Conservation (phyloP, 2,888 invertebrate species). For the Andrena chrysosceles region DNA sequence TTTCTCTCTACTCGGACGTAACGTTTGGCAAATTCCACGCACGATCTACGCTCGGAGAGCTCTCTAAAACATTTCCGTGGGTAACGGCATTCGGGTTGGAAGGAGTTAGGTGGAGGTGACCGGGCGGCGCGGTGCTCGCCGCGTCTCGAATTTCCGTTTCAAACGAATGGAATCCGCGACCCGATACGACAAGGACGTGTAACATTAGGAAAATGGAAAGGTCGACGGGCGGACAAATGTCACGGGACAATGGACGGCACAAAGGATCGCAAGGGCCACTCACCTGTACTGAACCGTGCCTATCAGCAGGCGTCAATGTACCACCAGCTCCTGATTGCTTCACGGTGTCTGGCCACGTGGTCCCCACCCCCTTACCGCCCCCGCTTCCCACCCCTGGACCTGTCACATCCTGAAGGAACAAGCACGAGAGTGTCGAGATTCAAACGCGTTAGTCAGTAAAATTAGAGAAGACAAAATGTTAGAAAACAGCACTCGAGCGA, state of each 20-base stretch:
- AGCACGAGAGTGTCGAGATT: slow-evolving; percentile 82
- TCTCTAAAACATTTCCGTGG: neutral
- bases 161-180: neutral
- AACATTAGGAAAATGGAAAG: neutral
- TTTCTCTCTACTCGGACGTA: slow-evolving; percentile 13
- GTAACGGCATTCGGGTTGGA: neutral
- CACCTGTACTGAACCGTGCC: slow-evolving; percentile 99
- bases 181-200: slow-evolving; percentile 4
- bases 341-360: slow-evolving; percentile 94
- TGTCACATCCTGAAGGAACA: slow-evolving; percentile 84
- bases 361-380: slow-evolving; percentile 90
- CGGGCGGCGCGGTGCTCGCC: neutral
- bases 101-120: neutral
- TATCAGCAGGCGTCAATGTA: slow-evolving; percentile 96
- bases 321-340: slow-evolving; percentile 92
- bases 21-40: neutral
- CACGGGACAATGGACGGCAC: slow-evolving; percentile 30
- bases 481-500: neutral
- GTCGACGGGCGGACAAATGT: slow-evolving; percentile 6
- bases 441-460: slow-evolving; percentile 78
- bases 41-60: neutral
- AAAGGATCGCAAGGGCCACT: slow-evolving; percentile 76
- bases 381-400: slow-evolving; percentile 82
- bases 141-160: neutral
- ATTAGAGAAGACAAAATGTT: slow-evolving; percentile 25